These are phyloP conservation scores for Entomobrya proxima DNA, from an alignment of 2,888 invertebrate species.

Conservation along the genomic window DNA sequence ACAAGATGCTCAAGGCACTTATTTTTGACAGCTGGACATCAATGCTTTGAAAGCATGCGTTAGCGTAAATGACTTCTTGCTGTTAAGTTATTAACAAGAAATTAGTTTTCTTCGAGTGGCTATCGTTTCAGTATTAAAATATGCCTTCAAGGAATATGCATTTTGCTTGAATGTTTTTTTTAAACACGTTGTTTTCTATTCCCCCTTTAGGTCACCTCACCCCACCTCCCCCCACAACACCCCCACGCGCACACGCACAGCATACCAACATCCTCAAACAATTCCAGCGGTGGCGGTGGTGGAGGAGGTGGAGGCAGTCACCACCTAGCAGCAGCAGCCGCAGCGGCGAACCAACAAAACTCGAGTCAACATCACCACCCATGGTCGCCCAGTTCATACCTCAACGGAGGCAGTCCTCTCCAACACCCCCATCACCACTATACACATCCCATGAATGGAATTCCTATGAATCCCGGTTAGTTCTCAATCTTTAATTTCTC, in stretches of 20 bases:
- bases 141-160: constrained; percentile 13
- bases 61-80: constrained; percentile 54
- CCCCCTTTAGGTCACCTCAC: constrained; percentile 64
- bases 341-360: constrained; percentile 82
- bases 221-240: constrained; percentile 71
- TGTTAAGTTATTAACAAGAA: constrained; percentile 62
- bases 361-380: constrained; percentile 82
- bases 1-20: constrained; percentile 52
- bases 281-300: constrained; percentile 79
- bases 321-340: constrained; percentile 80
- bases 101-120: no score
- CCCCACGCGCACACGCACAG: constrained; percentile 82
- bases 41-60: no score
- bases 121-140: no score
- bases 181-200: neutral
- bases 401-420: constrained; percentile 75
- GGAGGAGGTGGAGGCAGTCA: constrained; percentile 81
- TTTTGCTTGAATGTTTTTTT: neutral
- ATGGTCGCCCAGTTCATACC: constrained; percentile 75
- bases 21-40: constrained; percentile 65
- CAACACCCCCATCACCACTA: constrained; percentile 75
- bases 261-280: constrained; percentile 80
- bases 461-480: constrained; percentile 74
- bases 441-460: constrained; percentile 75
- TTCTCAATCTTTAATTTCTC: constrained; percentile 32